Conservation (phyloP, 2,113 vertebrate genomes). For the Dendrocopos noguchii region DNA sequence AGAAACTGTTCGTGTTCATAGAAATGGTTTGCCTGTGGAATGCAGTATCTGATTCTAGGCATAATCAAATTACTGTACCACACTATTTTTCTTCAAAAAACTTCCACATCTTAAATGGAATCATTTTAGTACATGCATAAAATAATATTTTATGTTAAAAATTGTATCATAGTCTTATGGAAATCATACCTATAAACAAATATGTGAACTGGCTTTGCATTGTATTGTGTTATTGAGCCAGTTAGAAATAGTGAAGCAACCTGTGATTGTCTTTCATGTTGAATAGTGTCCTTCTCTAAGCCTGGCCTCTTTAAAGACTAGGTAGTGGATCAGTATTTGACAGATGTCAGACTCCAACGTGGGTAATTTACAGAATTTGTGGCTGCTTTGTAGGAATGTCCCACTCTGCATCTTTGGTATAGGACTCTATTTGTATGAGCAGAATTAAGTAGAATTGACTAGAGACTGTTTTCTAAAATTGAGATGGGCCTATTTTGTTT, state of each 20-base stretch:
- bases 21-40: conserved; percentile 66
- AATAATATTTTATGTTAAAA: conserved; percentile 53
- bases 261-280: conserved; percentile 8
- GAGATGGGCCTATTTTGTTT: neutral
- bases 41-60: conserved; percentile 48
- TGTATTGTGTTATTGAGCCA: conserved; percentile 16
- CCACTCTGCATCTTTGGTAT: neutral
- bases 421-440: neutral
- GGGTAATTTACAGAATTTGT: conserved; percentile 45
- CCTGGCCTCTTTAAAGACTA: neutral
- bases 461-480: neutral
- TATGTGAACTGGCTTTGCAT: neutral
- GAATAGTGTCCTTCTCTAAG: neutral
- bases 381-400: conserved; percentile 27
- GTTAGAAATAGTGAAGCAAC: conserved; percentile 47
- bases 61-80: conserved; percentile 62
- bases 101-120: conserved; percentile 61
- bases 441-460: neutral
- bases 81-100: conserved; percentile 68
- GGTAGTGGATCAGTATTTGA: neutral
- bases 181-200: conserved; percentile 32
- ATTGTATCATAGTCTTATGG: neutral
- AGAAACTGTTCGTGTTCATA: conserved; percentile 56
- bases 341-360: conserved; percentile 12
- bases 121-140: conserved; percentile 46